phyloP scores from a whole-genome alignment of 1,140 invertebrate genomes.

The Apis dorsata region DNA sequence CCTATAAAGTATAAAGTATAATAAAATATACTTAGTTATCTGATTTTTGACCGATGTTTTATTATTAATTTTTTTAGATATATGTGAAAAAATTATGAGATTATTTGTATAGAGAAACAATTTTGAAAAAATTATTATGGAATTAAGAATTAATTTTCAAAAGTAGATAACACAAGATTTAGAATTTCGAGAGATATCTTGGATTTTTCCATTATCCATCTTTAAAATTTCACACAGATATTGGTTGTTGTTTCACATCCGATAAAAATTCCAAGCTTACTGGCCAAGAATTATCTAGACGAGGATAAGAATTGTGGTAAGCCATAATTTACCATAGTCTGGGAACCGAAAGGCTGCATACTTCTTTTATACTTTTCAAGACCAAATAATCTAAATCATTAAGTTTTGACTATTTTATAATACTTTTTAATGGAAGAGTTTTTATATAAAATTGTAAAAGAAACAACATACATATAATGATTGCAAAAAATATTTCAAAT shows the following conservation, averaged over 20 bases:
- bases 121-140: not conserved
- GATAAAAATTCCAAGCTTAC: constrained; percentile 45
- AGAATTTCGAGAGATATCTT: not conserved
- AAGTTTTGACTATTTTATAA: not conserved
- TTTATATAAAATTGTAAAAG: not conserved
- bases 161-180: not conserved
- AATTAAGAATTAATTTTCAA: constrained; percentile 1
- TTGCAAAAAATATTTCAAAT: no score
- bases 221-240: not conserved
- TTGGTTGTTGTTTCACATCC: constrained; percentile 45
- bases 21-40: no score
- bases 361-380: constrained; percentile 19
- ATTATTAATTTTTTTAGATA: no score
- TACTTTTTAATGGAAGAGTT: no score
- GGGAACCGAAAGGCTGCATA: constrained; percentile 54
- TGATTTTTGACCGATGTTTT: no score
- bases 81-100: no score
- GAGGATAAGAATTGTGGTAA: constrained; percentile 64
- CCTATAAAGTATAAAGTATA: rapidly evolving
- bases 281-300: constrained; percentile 57
- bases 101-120: no score
- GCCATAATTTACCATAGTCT: constrained; percentile 60
- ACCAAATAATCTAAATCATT: constrained; percentile 51
- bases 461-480: no score
- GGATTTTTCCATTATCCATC: constrained; percentile 30